A percentile compares a stretch with the other conserved stretches of the same genome.
phyloP scores from a whole-genome alignment of 2,888 invertebrate genomes.

The Meiosimyza platycephala region DNA sequence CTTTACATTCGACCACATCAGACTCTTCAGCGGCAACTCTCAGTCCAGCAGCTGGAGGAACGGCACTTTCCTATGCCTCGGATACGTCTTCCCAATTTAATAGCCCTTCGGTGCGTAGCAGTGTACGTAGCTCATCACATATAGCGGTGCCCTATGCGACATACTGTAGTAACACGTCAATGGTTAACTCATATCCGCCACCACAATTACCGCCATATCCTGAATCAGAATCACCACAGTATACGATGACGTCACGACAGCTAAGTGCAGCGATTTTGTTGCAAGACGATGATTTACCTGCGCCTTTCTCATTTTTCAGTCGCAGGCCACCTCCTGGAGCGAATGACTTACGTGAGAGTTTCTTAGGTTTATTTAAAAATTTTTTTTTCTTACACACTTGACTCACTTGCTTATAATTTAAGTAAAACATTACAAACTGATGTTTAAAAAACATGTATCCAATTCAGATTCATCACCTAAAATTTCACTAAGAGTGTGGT shows the following conservation, averaged over 20 bases:
- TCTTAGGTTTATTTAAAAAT: neutral
- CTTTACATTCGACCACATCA: slow-evolving; percentile 62
- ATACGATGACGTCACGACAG: slow-evolving; percentile 51
- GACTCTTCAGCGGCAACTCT: slow-evolving; percentile 62
- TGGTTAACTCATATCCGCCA: slow-evolving; percentile 65
- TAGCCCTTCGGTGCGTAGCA: slow-evolving; percentile 57
- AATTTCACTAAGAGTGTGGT: too few species aligned
- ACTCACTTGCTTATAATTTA: too few species aligned
- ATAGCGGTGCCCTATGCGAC: slow-evolving; percentile 60
- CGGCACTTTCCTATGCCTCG: slow-evolving; percentile 52
- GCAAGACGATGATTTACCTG: slow-evolving; percentile 19
- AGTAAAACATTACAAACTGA: too few species aligned
- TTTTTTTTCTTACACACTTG: too few species aligned
- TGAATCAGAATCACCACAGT: slow-evolving; percentile 55
- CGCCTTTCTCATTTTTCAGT: slow-evolving; percentile 35
- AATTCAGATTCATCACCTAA: too few species aligned
- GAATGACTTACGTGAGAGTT: slow-evolving; percentile 59
- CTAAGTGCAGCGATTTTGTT: neutral
- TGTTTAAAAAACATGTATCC: too few species aligned
- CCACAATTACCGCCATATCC: slow-evolving; percentile 56
- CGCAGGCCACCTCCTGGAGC: slow-evolving; percentile 47
- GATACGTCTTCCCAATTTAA: slow-evolving; percentile 58
- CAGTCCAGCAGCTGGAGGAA: slow-evolving; percentile 60
- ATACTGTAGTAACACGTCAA: slow-evolving; percentile 57
- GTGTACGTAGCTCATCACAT: slow-evolving; percentile 56